These are phyloP conservation scores for Ryuthela nishihirai DNA, from an alignment of 2,888 invertebrate genomes.

Conservation along the genomic window DNA sequence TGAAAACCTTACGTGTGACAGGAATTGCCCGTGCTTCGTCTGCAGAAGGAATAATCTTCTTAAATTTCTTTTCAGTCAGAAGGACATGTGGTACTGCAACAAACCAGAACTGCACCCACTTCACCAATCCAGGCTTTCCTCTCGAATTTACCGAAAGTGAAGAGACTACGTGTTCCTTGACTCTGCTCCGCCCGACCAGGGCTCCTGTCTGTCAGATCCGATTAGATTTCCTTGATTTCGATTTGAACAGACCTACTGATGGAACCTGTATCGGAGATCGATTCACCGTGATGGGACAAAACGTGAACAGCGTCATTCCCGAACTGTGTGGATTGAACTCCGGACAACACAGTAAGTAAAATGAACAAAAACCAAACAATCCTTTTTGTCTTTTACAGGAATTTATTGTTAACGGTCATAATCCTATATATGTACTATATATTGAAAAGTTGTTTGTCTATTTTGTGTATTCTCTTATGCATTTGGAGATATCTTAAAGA, in stretches of 20 bases:
- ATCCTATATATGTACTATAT: neutral
- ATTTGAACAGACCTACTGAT: conserved; percentile 27
- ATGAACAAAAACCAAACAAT: too few species aligned
- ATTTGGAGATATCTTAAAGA: too few species aligned
- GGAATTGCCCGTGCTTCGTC: too few species aligned
- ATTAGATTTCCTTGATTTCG: conserved; percentile 41
- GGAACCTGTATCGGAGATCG: conserved; percentile 38
- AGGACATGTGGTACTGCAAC: conserved; percentile 66
- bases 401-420: neutral
- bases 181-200: conserved; percentile 25
- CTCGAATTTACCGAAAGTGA: conserved; percentile 27
- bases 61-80: conserved; percentile 25
- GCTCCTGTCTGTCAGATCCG: conserved; percentile 39
- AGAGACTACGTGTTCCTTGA: conserved; percentile 30
- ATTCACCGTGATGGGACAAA: conserved; percentile 35
- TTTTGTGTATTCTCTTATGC: too few species aligned
- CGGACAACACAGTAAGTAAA: conserved; percentile 39
- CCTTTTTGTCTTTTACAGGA: neutral
- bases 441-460: too few species aligned
- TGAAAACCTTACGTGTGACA: too few species aligned
- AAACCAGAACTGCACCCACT: conserved; percentile 77
- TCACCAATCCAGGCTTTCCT: conserved; percentile 62
- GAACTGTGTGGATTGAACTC: conserved; percentile 40
- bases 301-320: conserved; percentile 36
- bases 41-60: too few species aligned